A percentile compares a stretch with the other conserved stretches of the same genome.
Evolutionary conservation across 2,797 vertebrate genomes (phyloP).

Genomic region (Spinus pinus): DNA sequence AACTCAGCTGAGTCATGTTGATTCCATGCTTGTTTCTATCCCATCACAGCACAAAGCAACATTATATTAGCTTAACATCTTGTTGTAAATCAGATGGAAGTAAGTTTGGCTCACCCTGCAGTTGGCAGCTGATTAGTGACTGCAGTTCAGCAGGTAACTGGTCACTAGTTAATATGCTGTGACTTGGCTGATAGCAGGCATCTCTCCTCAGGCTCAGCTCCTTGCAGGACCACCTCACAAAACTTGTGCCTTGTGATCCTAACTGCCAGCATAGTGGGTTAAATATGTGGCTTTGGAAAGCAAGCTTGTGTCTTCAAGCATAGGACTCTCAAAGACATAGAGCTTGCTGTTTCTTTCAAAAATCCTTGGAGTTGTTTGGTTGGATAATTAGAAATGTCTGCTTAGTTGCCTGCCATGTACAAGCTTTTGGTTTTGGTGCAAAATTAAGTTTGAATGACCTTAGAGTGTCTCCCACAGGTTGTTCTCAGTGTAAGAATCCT

Average conservation of each 20-base stretch:
- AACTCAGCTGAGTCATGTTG: slow-evolving; percentile 4
- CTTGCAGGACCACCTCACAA: neutral
- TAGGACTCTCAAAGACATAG: neutral
- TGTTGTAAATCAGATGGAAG: neutral
- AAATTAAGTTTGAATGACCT: neutral
- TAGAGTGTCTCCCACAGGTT: neutral
- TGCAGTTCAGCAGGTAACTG: neutral
- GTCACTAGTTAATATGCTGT: neutral
- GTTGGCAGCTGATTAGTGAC: neutral
- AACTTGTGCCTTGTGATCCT: neutral
- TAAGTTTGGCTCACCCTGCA: neutral
- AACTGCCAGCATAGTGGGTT: neutral
- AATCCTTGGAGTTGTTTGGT: neutral
- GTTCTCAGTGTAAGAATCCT: neutral
- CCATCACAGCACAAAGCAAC: neutral
- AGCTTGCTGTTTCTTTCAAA: neutral
- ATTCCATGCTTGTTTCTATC: neutral
- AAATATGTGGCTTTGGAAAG: neutral
- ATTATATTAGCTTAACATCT: neutral
- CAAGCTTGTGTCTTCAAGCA: neutral
- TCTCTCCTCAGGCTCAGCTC: neutral
- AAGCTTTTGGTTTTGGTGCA: neutral
- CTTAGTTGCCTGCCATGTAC: neutral
- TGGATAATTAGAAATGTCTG: neutral
- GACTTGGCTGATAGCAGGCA: neutral